phyloP scores from a whole-genome alignment of 2,888 invertebrate genomes.

The Molanna angustata region DNA sequence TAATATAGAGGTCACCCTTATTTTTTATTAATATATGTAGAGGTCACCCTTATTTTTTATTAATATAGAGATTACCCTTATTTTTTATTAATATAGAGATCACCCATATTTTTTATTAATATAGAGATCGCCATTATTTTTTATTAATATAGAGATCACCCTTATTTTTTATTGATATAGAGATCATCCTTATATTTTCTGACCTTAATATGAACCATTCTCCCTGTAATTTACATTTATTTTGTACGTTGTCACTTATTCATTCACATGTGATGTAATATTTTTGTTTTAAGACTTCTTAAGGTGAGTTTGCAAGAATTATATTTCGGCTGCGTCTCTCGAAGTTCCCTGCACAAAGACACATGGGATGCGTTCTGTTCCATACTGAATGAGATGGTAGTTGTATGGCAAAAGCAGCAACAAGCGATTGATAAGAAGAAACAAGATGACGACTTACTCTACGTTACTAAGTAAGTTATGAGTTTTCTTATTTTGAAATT shows the following conservation, averaged over 20 bases:
- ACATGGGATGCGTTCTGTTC: conserved; percentile 51
- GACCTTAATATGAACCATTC: not conserved
- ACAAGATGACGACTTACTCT: conserved; percentile 74
- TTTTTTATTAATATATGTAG: too few species aligned
- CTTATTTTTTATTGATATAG: too few species aligned
- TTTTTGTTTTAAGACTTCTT: conserved; percentile 50
- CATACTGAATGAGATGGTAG: conserved; percentile 60
- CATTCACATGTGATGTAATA: not conserved
- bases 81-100: too few species aligned
- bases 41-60: too few species aligned
- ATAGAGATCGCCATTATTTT: too few species aligned
- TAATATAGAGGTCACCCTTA: too few species aligned
- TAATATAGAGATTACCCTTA: too few species aligned
- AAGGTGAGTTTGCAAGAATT: conserved; percentile 70
- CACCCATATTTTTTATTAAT: too few species aligned
- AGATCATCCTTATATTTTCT: not conserved
- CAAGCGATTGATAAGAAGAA: conserved; percentile 63
- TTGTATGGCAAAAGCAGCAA: conserved; percentile 76
- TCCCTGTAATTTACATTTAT: not conserved
- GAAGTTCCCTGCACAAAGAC: conserved; percentile 47
- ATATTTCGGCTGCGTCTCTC: conserved; percentile 60
- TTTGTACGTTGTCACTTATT: conserved; percentile 1
- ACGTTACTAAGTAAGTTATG: conserved; percentile 61
- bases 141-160: too few species aligned
- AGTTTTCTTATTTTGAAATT: conserved; percentile 10